Evolutionary conservation across 2,888 invertebrate species (phyloP).

Genomic region (Julus scandinavius): DNA sequence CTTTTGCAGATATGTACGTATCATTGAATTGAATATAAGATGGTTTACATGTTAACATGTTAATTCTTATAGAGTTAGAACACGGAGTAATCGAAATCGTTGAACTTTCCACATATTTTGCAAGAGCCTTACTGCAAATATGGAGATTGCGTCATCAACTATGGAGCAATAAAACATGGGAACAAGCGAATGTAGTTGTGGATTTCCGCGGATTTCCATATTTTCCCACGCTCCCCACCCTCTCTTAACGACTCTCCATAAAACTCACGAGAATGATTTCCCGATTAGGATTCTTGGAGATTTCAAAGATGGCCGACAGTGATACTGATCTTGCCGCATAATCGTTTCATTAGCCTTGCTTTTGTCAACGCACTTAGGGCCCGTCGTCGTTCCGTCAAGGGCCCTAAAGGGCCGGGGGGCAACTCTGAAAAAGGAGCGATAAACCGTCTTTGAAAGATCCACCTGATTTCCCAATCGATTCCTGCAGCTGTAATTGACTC

Average conservation of each 20-base stretch:
- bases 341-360: conserved; percentile 23
- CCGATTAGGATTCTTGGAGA: not conserved
- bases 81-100: no score
- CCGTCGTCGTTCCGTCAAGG: conserved; percentile 21
- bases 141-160: no score
- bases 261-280: not conserved
- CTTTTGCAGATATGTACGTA: no score
- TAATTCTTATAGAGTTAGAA: no score
- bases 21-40: no score
- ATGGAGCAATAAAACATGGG: no score
- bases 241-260: not conserved
- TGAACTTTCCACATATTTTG: no score
- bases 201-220: not conserved
- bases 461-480: not conserved
- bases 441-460: conserved; percentile 22
- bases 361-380: not conserved
- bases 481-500: conserved; percentile 42
- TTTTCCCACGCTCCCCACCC: not conserved
- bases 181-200: not conserved
- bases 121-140: no score
- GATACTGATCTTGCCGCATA: conserved; percentile 39
- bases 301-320: conserved; percentile 19
- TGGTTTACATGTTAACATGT: no score
- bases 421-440: not conserved
- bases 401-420: conserved; percentile 18